Base-by-base conservation (phyloP, 2,888 invertebrate genomes). In the Horisme vitalbata region DNA sequence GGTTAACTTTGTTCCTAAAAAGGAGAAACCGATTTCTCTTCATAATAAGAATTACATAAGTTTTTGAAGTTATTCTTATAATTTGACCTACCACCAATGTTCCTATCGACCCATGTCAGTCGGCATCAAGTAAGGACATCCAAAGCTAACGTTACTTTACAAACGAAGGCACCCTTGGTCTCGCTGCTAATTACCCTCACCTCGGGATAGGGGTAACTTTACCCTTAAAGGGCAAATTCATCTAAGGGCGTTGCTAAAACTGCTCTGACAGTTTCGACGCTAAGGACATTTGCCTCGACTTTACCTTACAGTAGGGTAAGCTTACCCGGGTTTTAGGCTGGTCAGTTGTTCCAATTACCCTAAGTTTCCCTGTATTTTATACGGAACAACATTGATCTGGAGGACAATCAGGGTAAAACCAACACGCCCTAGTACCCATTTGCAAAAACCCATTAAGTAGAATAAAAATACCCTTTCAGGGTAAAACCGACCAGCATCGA, bases 121-220 rank as follows among this genome's bases (percentile, higher is more conserved):
- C 48, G 33, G 36, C 23, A 36, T 57, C 60, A 55, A 54, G 49
- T 48, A 65, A 64, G 63, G 64, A 64, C 63, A 63, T 57, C 62
- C 62, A 52, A 48, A 35, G 30, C 31, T 41, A 36, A 35, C 39
- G 34, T 33, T 34, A 38, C 50, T 53, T 43, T 30, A 44, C 48
- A 50, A 41, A 45, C 49, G 36, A 59, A 65, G 65, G 65, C 64
- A 63, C 64, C 61, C 59, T 41, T 41, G 63, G 54, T 55, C 24
- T 52, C 57, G 35, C 41, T 32, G 28, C 45, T 23, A 43, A 15
- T 34, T 24, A 21, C 37, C 23, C 14, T 44, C 45, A 12, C 28
- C 38, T 28, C 14, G 32, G 18, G 14, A 8, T 30, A 11, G 11
- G 38, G 34, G 37, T 33, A 10, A n/a, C 5, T 28, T 35, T 21